Base-by-base conservation (phyloP, 2,113 vertebrate species). In the Sander lucioperca region DNA sequence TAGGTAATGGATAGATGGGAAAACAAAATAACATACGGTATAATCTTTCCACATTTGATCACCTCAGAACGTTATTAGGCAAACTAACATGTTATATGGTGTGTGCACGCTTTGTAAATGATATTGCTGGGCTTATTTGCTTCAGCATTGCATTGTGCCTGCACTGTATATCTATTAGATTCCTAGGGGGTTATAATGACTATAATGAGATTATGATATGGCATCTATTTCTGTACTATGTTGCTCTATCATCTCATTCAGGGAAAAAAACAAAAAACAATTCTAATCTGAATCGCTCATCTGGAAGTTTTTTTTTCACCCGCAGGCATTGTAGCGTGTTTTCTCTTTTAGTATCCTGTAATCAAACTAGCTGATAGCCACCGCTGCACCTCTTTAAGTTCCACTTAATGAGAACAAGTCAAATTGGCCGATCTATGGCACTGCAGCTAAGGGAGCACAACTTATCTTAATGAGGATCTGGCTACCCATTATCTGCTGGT, bases 381-480 rank as follows among this genome's bases (percentile, higher is more conserved):
- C 62, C 18, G 51, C 77, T 84, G 83, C 87, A 87, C 88, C 82
- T 89, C 85, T 92, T 92, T 92, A 92, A 91, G 79, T 87, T 90
- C 79, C 84, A 86, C 84, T 92, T 94, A 94, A 93, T 93, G 90
- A 93, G 86, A 89, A 89, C 86, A 89, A 90, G 88, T 91, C 85
- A 90, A 91, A 92, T 90, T 91, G 86, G 88, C 80, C 88, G 90
- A 79, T 92, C 88, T 83, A 71, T 90, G 83, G 87, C 79, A 85
- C 77, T 25, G 56, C 77, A 79, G 89, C 89, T 62, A 64, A 90
- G 81, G 74, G 91, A 93, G 84, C 87, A 80, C 86, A 89, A 85
- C 81, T 85, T 93, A 92, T 93, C 93, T 91, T 94, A 91, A 94
- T 93, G 89, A 94, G 93, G 80, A 93, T 94, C 91, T 82, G 57